A percentile compares a stretch with the other conserved stretches of the same genome.
Conservation (phyloP, 2,888 invertebrate species). For the Julus scanicus region DNA sequence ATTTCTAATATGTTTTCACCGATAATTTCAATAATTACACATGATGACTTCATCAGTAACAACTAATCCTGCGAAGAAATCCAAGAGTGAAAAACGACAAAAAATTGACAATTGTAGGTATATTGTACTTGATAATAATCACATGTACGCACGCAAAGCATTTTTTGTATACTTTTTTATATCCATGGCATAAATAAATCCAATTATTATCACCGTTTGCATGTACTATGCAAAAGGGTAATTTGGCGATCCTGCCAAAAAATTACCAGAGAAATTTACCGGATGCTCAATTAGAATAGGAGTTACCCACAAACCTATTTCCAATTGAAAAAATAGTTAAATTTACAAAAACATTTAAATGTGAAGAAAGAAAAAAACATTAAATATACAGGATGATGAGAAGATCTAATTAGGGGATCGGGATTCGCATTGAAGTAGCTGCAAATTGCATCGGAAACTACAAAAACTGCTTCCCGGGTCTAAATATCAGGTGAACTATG, state of each 20-base stretch:
- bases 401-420: neutral
- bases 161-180: neutral
- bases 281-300: constrained; percentile 10
- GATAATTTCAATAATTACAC: neutral
- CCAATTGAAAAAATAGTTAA: neutral
- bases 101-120: neutral
- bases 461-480: too few relatives aligned
- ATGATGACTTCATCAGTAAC: neutral
- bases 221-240: neutral
- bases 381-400: constrained; percentile 15
- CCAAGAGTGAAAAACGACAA: neutral
- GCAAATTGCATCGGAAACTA: too few relatives aligned
- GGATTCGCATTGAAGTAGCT: too few relatives aligned
- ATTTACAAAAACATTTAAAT: neutral
- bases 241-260: neutral
- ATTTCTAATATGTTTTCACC: neutral
- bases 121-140: neutral
- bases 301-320: constrained; percentile 4
- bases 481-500: too few relatives aligned
- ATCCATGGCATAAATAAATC: constrained; percentile 1
- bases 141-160: neutral
- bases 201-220: neutral
- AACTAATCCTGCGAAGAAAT: neutral
- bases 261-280: neutral
- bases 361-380: neutral